Percentiles rank a stretch among this genome's conserved stretches.
Conservation (phyloP, 2,113 vertebrate genomes). For the Sinocyclocheilus anophthalmus region DNA sequence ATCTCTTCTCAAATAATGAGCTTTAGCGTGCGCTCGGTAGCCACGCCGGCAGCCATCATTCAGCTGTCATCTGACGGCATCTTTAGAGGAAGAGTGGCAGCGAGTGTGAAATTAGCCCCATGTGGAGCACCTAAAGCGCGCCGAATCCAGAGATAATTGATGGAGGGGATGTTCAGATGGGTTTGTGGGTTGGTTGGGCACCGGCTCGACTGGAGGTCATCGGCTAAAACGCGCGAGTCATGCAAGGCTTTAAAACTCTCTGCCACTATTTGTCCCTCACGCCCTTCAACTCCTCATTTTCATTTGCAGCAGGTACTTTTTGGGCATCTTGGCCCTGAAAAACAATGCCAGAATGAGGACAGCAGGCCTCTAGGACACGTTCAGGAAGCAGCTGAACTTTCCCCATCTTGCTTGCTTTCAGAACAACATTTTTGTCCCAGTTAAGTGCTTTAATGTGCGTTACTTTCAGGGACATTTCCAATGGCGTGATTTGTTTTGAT, state of each 20-base stretch:
- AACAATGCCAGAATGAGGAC: neutral
- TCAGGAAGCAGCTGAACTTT: neutral
- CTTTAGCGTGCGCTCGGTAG: neutral
- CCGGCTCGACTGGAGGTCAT: slow-evolving; percentile 33
- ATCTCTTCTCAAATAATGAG: slow-evolving; percentile 33
- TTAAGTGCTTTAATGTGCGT: neutral
- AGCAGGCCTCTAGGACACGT: neutral
- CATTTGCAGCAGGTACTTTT: neutral
- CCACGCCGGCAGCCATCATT: neutral
- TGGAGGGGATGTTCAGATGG: neutral
- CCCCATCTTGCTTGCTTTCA: neutral
- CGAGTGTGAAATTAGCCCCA: slow-evolving; percentile 28
- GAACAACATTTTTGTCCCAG: slow-evolving; percentile 5
- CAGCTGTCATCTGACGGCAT: neutral
- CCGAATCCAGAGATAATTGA: slow-evolving; percentile 15
- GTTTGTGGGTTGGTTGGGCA: neutral
- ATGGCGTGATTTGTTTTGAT: neutral
- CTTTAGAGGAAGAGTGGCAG: slow-evolving; percentile 11
- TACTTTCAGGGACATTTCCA: neutral
- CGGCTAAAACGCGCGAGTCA: slow-evolving; percentile 15
- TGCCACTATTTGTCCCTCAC: neutral
- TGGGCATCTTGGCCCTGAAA: neutral
- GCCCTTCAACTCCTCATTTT: neutral
- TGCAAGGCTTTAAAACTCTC: slow-evolving; percentile 2
- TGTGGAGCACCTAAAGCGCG: neutral